A percentile compares a stretch with the other conserved stretches of the same genome.
These are phyloP conservation scores for Rhimphoctona megacephalus DNA, from an alignment of 2,888 invertebrate species.

Conservation along the genomic window DNA sequence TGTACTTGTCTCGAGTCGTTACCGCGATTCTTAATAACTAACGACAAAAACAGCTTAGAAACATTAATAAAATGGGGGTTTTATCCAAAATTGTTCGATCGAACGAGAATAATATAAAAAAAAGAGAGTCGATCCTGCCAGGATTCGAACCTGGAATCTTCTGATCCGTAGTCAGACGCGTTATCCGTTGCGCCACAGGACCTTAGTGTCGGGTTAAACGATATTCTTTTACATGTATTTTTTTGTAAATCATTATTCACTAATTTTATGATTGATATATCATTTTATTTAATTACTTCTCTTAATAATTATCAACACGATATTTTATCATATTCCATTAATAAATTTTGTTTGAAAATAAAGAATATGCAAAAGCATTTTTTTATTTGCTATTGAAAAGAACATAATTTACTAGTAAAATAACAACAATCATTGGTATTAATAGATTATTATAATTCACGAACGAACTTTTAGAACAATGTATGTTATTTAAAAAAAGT, in stretches of 20 bases:
- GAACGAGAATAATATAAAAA: slow-evolving; percentile 33
- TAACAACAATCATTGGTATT: too few species aligned
- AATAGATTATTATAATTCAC: too few species aligned
- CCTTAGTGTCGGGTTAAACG: slow-evolving; percentile 75
- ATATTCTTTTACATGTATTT: not conserved
- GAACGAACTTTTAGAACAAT: too few species aligned
- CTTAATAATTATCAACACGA: not conserved
- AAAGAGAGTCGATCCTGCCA: slow-evolving; percentile 78
- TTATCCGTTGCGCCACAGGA: slow-evolving; percentile 88
- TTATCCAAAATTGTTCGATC: not conserved
- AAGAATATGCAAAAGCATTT: too few species aligned
- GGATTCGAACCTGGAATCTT: slow-evolving; percentile 87
- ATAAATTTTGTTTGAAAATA: too few species aligned
- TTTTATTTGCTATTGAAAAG: too few species aligned
- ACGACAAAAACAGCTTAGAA: not conserved
- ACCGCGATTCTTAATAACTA: not conserved
- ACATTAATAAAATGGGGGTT: not conserved
- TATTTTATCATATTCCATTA: too few species aligned
- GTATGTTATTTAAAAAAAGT: too few species aligned
- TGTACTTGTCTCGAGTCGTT: too few species aligned
- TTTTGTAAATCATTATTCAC: not conserved
- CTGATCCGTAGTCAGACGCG: slow-evolving; percentile 90
- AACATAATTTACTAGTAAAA: too few species aligned
- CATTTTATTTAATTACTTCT: not conserved
- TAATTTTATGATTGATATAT: not conserved